A percentile compares a stretch with the other conserved stretches of the same genome.
Conservation (phyloP, 2,797 vertebrate genomes). For the Menidia menidia region DNA sequence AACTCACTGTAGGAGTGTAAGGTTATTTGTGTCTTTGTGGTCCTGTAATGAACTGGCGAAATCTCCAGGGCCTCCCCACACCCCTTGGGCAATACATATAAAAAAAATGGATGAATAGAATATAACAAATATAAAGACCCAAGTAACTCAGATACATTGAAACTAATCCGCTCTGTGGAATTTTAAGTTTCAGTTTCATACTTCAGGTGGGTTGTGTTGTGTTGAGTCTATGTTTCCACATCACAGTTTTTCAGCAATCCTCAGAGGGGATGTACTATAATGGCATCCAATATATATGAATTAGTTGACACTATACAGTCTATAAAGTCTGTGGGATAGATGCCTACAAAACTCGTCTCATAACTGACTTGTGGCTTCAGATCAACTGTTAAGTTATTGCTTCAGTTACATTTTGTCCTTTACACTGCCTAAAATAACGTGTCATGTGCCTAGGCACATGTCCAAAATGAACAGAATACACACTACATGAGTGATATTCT, state of each 20-base stretch:
- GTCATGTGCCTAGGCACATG: constrained; percentile 20
- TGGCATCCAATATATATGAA: constrained; percentile 7
- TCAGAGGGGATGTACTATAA: not conserved
- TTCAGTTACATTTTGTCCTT: not conserved
- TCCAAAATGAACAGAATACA: constrained; percentile 22
- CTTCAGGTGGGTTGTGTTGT: constrained; percentile 2
- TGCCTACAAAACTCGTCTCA: constrained; percentile 8
- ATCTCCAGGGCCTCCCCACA: too few species aligned
- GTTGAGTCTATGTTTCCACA: not conserved
- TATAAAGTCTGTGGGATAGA: constrained; percentile 1
- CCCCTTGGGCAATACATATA: too few species aligned
- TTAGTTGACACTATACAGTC: constrained; percentile 12
- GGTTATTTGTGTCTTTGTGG: too few species aligned
- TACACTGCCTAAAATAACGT: constrained; percentile 13
- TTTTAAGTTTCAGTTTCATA: too few species aligned
- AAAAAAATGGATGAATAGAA: too few species aligned
- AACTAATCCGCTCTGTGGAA: not conserved
- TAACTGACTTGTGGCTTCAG: constrained; percentile 10
- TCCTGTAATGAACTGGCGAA: too few species aligned
- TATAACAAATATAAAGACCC: not conserved
- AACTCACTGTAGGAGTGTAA: too few species aligned
- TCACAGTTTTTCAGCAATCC: not conserved
- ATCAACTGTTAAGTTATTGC: not conserved
- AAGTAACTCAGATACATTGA: not conserved
- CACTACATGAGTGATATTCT: constrained; percentile 35